Evolutionary conservation across 2,113 vertebrate genomes (phyloP), one percentile per base, ranked within the genome.

Genomic region (Strix uralensis): DNA sequence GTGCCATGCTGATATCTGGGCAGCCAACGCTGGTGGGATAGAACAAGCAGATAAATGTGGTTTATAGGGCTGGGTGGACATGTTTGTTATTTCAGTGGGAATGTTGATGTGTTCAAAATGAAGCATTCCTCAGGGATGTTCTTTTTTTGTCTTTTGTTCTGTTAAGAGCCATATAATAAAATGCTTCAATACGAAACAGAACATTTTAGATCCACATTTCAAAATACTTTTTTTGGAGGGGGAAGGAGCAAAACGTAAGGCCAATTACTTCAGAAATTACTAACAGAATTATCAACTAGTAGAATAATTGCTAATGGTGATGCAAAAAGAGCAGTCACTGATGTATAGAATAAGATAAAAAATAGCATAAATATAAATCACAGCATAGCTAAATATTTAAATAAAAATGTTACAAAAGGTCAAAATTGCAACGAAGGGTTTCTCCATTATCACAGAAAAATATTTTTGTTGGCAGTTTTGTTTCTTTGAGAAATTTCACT

Each of bases 71-170:
- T 75, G 52, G 57, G 71, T 71, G 77, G 81, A 85, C 2, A 2
- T 89, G 71, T 94, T 96, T 96, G 81, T 91, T 97, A 40, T 95
- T 96, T 78, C 86, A 95, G 65, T 32, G 70, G 61, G 87, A 89
- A 87, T 79, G 92, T 58, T 91, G 88, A 92, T 81, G 65, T 84
- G 61, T 71, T 96, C 61, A 70, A 97, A 95, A 96, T 86, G 52
- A 95, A 94, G 74, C 92, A 93, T 92, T 96, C 94, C 91, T 69
- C 36, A 16, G 86, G 65, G 78, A 73, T 92, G 58, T 87, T 88
- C 15, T 52, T 26, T 49, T 38, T 81, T 74, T 70, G 34, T 63
- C 73, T 95, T 92, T 79, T 78, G 18, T 61, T 89, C 81, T 84
- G 40, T 44, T 87, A 72, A 86, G 61, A 85, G 27, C 30, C 44